These are phyloP conservation scores for Conus canariensis DNA, from an alignment of 2,888 invertebrate species.

Conservation along the genomic window DNA sequence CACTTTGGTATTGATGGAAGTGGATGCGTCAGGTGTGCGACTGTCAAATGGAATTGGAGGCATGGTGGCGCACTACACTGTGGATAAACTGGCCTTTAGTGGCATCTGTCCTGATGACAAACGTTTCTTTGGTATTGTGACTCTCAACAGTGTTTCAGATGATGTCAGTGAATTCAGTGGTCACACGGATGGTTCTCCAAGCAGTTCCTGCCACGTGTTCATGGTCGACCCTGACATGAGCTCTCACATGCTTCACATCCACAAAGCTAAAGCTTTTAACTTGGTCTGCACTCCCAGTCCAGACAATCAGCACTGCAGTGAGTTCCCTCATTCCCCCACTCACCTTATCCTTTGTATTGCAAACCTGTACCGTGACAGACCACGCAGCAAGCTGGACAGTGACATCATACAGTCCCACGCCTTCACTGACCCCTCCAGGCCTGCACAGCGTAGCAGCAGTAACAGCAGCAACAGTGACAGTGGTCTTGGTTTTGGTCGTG, in stretches of 20 bases:
- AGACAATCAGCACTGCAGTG: slow-evolving; percentile 84
- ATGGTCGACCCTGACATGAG: slow-evolving; percentile 92
- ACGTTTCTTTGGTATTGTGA: slow-evolving; percentile 94
- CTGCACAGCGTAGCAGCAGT: slow-evolving; percentile 81
- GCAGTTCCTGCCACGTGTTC: slow-evolving; percentile 93
- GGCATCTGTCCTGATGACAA: slow-evolving; percentile 94
- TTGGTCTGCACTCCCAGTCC: slow-evolving; percentile 79
- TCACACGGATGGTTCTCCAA: slow-evolving; percentile 64
- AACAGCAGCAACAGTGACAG: slow-evolving; percentile 95
- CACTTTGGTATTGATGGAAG: slow-evolving; percentile 90
- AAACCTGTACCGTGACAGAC: slow-evolving; percentile 80
- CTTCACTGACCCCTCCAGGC: slow-evolving; percentile 65
- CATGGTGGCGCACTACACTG: slow-evolving; percentile 91
- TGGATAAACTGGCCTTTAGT: slow-evolving; percentile 91
- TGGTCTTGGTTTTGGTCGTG: slow-evolving; percentile 88
- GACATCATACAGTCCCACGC: slow-evolving; percentile 72
- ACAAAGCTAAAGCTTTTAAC: slow-evolving; percentile 88
- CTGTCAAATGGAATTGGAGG: slow-evolving; percentile 88
- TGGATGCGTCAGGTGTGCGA: slow-evolving; percentile 87
- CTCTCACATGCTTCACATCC: slow-evolving; percentile 88
- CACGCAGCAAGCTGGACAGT: slow-evolving; percentile 66
- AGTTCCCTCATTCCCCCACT: slow-evolving; percentile 92
- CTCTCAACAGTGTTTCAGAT: slow-evolving; percentile 79
- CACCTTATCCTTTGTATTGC: slow-evolving; percentile 83
- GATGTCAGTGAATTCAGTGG: slow-evolving; percentile 62